Evolutionary conservation across 2,113 vertebrate species (phyloP).

Genomic region (Herpailurus yagouaroundi): DNA sequence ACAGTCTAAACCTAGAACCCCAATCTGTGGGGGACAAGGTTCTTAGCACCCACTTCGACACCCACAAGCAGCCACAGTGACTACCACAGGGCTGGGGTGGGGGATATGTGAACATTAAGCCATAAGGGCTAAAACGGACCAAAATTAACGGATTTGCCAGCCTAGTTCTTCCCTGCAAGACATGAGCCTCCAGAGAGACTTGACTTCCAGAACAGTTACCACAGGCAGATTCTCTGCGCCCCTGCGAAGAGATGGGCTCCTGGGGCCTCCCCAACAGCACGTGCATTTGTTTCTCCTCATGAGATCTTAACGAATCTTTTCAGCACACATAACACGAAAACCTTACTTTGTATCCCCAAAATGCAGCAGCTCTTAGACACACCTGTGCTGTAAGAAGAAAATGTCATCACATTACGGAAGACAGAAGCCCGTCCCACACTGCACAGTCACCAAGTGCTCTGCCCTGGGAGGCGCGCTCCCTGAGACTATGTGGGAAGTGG

Average conservation of each 20-base stretch:
- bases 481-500: too few relatives aligned
- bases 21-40: not conserved
- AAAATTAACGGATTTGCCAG: not conserved
- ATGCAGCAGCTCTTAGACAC: not conserved
- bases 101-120: not conserved
- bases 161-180: not conserved
- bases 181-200: not conserved
- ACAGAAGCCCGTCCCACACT: not conserved
- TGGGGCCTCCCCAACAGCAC: not conserved
- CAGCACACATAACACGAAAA: not conserved
- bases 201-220: not conserved
- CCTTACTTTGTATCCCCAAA: not conserved
- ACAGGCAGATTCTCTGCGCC: too few relatives aligned
- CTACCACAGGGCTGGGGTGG: rapidly evolving
- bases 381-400: not conserved
- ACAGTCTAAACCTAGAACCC: not conserved
- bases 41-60: not conserved
- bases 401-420: rapidly evolving
- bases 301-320: not conserved
- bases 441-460: not conserved
- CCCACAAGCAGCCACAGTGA: not conserved
- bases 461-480: too few relatives aligned
- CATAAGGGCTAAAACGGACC: not conserved
- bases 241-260: not conserved
- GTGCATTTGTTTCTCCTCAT: not conserved